Conservation (phyloP, 2,113 vertebrate genomes). For the Falco punctatus region DNA sequence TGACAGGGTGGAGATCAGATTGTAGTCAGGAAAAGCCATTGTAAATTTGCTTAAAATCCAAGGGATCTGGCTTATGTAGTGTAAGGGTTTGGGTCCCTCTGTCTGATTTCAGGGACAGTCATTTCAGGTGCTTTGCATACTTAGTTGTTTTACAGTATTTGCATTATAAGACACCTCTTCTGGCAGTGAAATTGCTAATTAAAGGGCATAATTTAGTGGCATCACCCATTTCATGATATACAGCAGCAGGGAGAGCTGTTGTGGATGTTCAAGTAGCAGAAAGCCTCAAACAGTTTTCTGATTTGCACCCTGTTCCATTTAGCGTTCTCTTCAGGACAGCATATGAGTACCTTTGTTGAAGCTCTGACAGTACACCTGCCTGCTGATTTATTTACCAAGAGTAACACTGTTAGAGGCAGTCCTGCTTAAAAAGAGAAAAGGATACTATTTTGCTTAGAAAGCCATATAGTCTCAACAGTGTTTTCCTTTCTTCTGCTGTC, state of each 20-base stretch:
- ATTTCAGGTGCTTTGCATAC: neutral
- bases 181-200: neutral
- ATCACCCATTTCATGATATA: neutral
- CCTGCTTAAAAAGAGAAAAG: neutral
- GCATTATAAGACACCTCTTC: neutral
- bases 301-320: neutral
- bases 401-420: neutral
- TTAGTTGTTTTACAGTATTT: neutral
- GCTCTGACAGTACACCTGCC: neutral
- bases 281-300: neutral
- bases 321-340: neutral
- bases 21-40: neutral
- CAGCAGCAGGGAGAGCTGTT: neutral
- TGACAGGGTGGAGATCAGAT: neutral
- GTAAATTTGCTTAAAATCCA: neutral
- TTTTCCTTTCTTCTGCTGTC: neutral
- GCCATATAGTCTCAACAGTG: neutral
- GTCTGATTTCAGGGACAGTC: neutral
- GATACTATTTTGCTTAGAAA: constrained; percentile 1
- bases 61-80: neutral
- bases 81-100: neutral
- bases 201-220: neutral
- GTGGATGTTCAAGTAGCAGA: neutral
- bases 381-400: neutral
- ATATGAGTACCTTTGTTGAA: neutral